A percentile compares a stretch with the other conserved stretches of the same genome.
phyloP scores from a whole-genome alignment of 2,113 vertebrate species.

The Charadrius vociferus region DNA sequence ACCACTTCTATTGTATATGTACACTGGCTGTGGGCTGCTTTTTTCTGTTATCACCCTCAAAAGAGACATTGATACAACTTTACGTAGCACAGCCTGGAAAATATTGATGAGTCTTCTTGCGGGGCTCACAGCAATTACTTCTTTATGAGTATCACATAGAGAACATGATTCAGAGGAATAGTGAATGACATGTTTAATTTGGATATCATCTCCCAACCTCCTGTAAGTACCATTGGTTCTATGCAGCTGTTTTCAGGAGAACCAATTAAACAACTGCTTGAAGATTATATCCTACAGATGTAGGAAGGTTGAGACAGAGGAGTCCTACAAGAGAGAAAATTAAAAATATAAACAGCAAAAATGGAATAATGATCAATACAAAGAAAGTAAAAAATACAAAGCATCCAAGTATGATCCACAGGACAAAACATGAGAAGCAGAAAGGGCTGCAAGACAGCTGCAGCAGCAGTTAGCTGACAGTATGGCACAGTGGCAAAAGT shows the following conservation, averaged over 20 bases:
- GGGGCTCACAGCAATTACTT: not conserved
- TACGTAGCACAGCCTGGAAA: not conserved
- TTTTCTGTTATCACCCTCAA: not conserved
- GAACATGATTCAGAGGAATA: not conserved
- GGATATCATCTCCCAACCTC: not conserved
- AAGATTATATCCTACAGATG: not conserved
- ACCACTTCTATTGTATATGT: not conserved
- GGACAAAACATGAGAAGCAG: not conserved
- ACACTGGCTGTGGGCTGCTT: not conserved
- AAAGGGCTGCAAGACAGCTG: not conserved
- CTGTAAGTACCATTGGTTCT: not conserved
- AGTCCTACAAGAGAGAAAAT: not conserved
- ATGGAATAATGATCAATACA: not conserved
- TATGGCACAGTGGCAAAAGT: not conserved
- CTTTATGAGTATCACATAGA: not conserved
- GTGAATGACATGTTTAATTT: not conserved
- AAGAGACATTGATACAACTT: not conserved
- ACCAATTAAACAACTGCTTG: not conserved
- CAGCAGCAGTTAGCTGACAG: not conserved
- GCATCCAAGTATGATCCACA: not conserved
- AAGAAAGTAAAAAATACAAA: not conserved
- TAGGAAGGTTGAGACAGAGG: not conserved
- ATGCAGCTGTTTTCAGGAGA: not conserved
- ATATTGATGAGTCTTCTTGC: not conserved
- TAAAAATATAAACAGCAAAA: not conserved